Evolutionary conservation across 1,140 invertebrate genomes (phyloP), one percentile per base, ranked within the genome.

Genomic region (Papilio dardanus): DNA sequence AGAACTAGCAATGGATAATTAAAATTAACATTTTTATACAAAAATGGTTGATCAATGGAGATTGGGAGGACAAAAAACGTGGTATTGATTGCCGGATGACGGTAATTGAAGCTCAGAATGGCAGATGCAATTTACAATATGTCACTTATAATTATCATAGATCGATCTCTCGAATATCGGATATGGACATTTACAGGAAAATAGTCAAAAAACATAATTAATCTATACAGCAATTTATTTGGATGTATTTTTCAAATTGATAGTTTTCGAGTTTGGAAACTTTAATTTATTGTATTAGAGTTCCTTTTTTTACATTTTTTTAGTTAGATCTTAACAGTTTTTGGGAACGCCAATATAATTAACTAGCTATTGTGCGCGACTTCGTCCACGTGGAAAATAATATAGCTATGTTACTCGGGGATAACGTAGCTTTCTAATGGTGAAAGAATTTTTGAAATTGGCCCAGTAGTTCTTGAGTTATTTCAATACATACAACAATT

Each of bases 71-170:
- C 2, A 40, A 40, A 37, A 40, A 68, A 68, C 40, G 66, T 33
- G n/a, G 19, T 21, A 68, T 68, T 68, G 19, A 24, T 33, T 6
- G 3, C 33, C 33, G 19, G 31, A 37, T 40, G 66, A 21, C 66
- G 33, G 31, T 68, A 68, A 68, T 68, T 68, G 66, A 68, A 35
- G 33, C 31, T 37, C 66, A 35, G 33, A 35, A 68, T 37, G 66
- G 33, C 66, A 40, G 65, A 40, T 68, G 5, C 66, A 68, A 68
- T 68, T 68, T 68, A 68, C n/a, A 68, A 68, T 10, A 8, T 68
- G 35, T 68, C 66, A 68, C 19, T 37, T 68, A 5, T 37, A 68
- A 68, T 68, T 68, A 68, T 35, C 19, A 12, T 68, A 21, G 10
- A 68, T 37, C 66, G 66, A 40, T 68, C 21, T 24, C 66, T 1